Conservation (phyloP, 2,113 vertebrate species). For the Thryonomys swinderianus region DNA sequence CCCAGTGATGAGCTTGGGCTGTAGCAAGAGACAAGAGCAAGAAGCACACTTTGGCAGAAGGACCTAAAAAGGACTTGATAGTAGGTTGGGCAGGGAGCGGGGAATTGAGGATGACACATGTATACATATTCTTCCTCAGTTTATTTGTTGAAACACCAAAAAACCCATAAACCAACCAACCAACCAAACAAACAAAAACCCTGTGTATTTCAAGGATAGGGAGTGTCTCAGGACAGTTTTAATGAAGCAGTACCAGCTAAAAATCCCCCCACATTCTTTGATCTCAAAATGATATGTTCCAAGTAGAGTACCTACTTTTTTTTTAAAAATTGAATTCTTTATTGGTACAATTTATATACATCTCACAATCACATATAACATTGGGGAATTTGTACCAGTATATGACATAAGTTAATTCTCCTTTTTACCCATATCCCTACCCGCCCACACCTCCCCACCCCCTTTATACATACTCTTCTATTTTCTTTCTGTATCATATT, state of each 20-base stretch:
- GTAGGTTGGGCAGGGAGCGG: not conserved
- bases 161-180: too few relatives aligned
- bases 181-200: too few relatives aligned
- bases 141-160: not conserved
- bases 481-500: too few relatives aligned
- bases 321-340: too few relatives aligned
- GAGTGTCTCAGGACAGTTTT: not conserved
- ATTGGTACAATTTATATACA: too few relatives aligned
- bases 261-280: not conserved
- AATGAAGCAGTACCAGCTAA: not conserved
- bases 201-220: not conserved
- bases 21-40: not conserved
- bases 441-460: too few relatives aligned
- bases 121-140: not conserved
- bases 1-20: not conserved
- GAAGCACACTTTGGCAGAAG: not conserved
- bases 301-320: too few relatives aligned
- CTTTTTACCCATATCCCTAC: too few relatives aligned
- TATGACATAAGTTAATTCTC: too few relatives aligned
- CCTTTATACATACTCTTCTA: too few relatives aligned
- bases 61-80: not conserved
- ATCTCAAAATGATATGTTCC: not conserved
- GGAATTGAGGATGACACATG: not conserved
- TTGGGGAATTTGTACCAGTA: too few relatives aligned
- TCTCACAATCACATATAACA: too few relatives aligned